These are phyloP conservation scores for Myocastor coypus DNA, from an alignment of 2,113 vertebrate genomes.

Conservation along the genomic window DNA sequence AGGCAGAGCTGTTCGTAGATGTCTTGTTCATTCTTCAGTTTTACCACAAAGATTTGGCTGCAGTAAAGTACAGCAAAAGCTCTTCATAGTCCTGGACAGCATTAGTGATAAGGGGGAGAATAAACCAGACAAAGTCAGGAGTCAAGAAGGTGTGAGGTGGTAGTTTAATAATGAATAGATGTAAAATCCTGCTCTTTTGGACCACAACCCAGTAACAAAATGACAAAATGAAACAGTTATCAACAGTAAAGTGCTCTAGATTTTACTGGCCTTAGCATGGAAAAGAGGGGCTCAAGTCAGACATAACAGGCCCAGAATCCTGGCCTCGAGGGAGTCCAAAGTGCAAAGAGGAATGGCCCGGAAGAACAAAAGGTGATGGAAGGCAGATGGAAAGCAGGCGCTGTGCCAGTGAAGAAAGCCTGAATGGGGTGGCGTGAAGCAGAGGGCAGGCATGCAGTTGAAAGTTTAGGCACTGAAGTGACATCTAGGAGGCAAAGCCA, in stretches of 20 bases:
- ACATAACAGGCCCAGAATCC: not conserved
- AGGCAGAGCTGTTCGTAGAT: not conserved
- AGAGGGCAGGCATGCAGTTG: not conserved
- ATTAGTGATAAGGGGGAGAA: not conserved
- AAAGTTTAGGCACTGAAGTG: not conserved
- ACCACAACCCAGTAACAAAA: not conserved
- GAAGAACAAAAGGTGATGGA: not conserved
- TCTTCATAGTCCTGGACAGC: not conserved
- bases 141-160: not conserved
- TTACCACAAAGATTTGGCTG: not conserved
- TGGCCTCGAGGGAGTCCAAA: not conserved
- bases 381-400: not conserved
- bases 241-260: not conserved
- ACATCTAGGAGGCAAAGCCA: not conserved
- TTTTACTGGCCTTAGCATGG: not conserved
- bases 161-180: constrained; percentile 3
- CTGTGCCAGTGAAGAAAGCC: not conserved
- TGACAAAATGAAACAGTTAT: not conserved
- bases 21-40: not conserved
- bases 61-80: not conserved
- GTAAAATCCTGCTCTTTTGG: constrained; percentile 26
- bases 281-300: not conserved
- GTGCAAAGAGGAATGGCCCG: not conserved
- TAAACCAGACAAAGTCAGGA: not conserved
- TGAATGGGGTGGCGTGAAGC: not conserved